Evolutionary conservation across 2,113 vertebrate genomes (phyloP).

Genomic region (Dunckerocampus dactyliophorus): DNA sequence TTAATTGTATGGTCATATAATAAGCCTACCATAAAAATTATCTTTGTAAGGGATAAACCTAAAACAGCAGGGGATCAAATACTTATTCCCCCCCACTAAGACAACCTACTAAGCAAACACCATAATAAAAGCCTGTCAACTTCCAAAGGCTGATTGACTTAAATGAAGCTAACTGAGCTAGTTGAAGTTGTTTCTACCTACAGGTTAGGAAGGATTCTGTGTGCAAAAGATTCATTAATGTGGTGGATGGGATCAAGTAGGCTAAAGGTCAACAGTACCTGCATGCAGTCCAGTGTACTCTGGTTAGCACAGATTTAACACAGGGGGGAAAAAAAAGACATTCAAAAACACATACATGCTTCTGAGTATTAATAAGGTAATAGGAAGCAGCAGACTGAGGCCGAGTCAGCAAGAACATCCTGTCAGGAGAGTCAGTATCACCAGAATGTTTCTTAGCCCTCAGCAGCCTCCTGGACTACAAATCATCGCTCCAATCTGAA

Average conservation of each 20-base stretch:
- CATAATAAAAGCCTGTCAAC: background rate
- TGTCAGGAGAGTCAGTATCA: slow-evolving; percentile 30
- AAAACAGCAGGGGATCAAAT: too few species aligned
- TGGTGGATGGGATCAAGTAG: slow-evolving; percentile 12
- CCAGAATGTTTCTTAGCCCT: slow-evolving; percentile 27
- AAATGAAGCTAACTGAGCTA: slow-evolving; percentile 1
- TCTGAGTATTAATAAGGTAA: slow-evolving; percentile 40
- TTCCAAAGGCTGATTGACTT: background rate
- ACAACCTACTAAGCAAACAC: background rate
- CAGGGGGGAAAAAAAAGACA: slow-evolving; percentile 42
- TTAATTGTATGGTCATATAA: too few species aligned
- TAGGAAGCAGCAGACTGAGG: slow-evolving; percentile 36
- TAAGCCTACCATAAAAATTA: too few species aligned
- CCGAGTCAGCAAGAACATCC: slow-evolving; percentile 17
- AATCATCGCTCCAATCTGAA: background rate
- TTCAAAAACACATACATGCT: slow-evolving; percentile 50
- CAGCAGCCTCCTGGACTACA: slow-evolving; percentile 10
- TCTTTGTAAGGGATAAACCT: too few species aligned
- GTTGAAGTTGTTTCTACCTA: slow-evolving; percentile 19
- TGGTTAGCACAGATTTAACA: slow-evolving; percentile 71
- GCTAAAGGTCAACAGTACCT: slow-evolving; percentile 76
- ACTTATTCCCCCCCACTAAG: too few species aligned
- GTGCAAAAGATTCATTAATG: slow-evolving; percentile 2
- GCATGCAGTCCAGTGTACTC: slow-evolving; percentile 97
- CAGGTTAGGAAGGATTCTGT: background rate